phyloP scores from a whole-genome alignment of 2,888 invertebrate genomes.

The Myathropa florea region DNA sequence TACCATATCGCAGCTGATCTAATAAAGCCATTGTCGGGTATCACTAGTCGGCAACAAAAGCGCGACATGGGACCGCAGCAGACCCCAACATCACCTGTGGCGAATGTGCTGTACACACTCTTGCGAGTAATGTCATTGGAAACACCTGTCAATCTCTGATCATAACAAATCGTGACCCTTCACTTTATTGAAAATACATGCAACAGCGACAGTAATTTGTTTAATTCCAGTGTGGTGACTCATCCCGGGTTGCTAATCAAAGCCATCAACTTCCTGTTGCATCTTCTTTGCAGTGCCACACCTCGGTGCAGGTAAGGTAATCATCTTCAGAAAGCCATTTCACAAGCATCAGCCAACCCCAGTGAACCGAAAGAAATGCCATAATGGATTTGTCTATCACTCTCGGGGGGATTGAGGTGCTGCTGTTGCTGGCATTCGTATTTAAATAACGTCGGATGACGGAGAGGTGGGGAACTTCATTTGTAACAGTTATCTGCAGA shows the following conservation, averaged over 20 bases:
- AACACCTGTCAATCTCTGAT: conserved; percentile 69
- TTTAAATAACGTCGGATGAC: conserved; percentile 44
- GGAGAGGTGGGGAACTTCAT: conserved; percentile 53
- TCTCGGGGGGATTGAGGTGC: conserved; percentile 21
- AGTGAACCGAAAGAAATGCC: conserved; percentile 42
- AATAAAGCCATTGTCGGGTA: conserved; percentile 61
- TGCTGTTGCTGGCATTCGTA: conserved; percentile 52
- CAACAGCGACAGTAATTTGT: conserved; percentile 20
- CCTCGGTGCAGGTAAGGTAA: conserved; percentile 27
- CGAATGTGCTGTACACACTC: conserved; percentile 22
- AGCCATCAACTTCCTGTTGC: conserved; percentile 50
- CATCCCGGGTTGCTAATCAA: conserved; percentile 2
- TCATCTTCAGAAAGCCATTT: conserved; percentile 23
- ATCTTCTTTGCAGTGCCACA: conserved; percentile 51
- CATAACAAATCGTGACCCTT: conserved; percentile 70
- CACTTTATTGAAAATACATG: conserved; percentile 46
- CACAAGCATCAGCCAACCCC: not conserved
- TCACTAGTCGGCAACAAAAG: conserved; percentile 35
- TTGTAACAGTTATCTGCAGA: conserved; percentile 59
- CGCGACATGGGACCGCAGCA: conserved; percentile 36
- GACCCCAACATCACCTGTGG: conserved; percentile 40
- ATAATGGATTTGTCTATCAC: conserved; percentile 31
- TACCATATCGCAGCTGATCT: conserved; percentile 58
- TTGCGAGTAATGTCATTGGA: conserved; percentile 56
- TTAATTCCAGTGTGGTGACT: not conserved